These are phyloP conservation scores for Sceloporus tristichus DNA, from an alignment of 2,113 vertebrate genomes.

Conservation along the genomic window DNA sequence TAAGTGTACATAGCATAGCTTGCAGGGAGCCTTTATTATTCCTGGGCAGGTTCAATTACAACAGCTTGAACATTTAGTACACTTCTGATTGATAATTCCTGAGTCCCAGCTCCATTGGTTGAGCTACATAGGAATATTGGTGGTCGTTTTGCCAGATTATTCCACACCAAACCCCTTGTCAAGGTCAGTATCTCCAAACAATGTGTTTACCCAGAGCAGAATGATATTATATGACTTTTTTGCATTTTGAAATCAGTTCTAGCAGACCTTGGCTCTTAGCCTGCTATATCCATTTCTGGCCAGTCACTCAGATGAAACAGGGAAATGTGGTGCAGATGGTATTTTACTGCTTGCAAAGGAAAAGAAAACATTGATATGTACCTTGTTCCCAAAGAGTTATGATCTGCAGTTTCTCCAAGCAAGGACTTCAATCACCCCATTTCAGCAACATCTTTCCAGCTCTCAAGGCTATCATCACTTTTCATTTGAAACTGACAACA, in stretches of 20 bases:
- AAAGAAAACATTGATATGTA: neutral
- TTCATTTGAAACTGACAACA: neutral
- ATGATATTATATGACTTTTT: slow-evolving; percentile 42
- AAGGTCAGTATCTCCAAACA: slow-evolving; percentile 56
- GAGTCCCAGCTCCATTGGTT: too few species aligned
- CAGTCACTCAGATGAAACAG: accelerated
- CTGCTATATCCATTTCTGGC: neutral
- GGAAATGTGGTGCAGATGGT: neutral
- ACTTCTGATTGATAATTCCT: too few species aligned
- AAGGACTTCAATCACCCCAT: neutral
- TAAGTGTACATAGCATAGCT: too few species aligned
- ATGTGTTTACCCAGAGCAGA: slow-evolving; percentile 37
- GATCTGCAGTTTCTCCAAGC: neutral
- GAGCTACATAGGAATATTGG: too few species aligned
- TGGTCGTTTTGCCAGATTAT: too few species aligned
- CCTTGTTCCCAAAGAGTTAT: neutral
- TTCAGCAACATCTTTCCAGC: neutral
- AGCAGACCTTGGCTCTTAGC: neutral
- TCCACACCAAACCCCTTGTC: neutral
- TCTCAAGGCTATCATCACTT: neutral
- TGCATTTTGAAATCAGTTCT: neutral
- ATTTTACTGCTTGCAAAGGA: accelerated
- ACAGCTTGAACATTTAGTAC: too few species aligned
- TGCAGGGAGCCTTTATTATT: too few species aligned
- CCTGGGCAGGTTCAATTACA: too few species aligned